These are phyloP conservation scores for Progne subis DNA, from an alignment of 2,113 vertebrate genomes.

Conservation along the genomic window DNA sequence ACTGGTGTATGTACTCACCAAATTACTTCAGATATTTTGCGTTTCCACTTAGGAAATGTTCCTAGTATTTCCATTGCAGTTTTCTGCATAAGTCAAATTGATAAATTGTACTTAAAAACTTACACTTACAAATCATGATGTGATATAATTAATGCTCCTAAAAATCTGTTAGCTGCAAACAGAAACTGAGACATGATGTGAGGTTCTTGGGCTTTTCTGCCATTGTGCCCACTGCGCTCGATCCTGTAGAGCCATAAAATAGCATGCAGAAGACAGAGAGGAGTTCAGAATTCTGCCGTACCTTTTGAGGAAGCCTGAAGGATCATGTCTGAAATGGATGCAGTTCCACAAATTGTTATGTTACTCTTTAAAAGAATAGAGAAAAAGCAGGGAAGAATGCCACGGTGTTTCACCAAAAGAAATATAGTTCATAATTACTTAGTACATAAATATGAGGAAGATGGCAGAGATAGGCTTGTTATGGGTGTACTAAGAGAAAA, in stretches of 20 bases:
- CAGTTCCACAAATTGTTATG: not conserved
- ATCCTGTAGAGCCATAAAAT: not conserved
- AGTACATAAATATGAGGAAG: not conserved
- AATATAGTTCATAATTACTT: not conserved
- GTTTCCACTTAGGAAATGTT: not conserved
- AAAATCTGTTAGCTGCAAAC: not conserved
- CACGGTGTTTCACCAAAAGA: not conserved
- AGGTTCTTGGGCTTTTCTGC: not conserved
- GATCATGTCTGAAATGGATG: not conserved
- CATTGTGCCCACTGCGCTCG: not conserved
- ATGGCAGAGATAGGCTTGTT: not conserved
- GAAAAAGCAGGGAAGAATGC: not conserved
- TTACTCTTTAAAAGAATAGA: not conserved
- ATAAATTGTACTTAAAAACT: not conserved
- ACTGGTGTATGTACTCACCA: not conserved
- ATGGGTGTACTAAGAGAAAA: not conserved
- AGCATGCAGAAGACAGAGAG: not conserved
- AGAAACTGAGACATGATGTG: not conserved
- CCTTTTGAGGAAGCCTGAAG: not conserved
- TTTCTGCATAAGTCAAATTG: not conserved
- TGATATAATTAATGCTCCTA: not conserved
- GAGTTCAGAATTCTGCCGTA: not conserved
- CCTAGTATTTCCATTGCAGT: not conserved
- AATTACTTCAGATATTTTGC: not conserved
- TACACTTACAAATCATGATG: not conserved